Evolutionary conservation across 2,113 vertebrate genomes (phyloP).

Genomic region (Dasyornis broadbenti): DNA sequence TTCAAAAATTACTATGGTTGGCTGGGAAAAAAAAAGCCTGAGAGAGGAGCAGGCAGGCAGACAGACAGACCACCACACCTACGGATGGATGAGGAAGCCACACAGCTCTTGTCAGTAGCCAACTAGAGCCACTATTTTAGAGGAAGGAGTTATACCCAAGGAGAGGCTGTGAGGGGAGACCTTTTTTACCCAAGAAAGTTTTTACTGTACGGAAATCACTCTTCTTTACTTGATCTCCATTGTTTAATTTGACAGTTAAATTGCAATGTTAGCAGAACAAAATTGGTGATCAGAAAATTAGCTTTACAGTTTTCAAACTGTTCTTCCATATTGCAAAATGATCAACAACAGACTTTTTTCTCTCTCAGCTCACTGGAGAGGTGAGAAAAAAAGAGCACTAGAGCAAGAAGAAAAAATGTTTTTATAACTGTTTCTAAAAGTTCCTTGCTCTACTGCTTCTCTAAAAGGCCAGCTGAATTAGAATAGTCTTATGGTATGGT

Average conservation of each 20-base stretch:
- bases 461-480: background rate
- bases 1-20: background rate
- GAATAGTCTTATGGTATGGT: background rate
- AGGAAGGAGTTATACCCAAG: background rate
- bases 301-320: background rate
- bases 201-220: background rate
- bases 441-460: background rate
- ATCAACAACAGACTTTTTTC: background rate
- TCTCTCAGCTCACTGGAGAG: background rate
- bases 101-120: background rate
- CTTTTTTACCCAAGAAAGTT: background rate
- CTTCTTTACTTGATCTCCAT: background rate
- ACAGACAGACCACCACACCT: background rate
- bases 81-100: background rate
- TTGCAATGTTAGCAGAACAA: background rate
- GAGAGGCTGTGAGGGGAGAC: background rate
- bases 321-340: background rate
- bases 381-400: background rate
- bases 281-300: background rate
- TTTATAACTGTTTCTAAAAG: background rate
- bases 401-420: background rate
- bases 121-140: too few relatives aligned
- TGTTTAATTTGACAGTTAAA: constrained; percentile 14
- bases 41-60: background rate
- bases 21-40: background rate